Evolutionary conservation across 1,140 invertebrate species (phyloP).

Genomic region (Drosophila nikananu): DNA sequence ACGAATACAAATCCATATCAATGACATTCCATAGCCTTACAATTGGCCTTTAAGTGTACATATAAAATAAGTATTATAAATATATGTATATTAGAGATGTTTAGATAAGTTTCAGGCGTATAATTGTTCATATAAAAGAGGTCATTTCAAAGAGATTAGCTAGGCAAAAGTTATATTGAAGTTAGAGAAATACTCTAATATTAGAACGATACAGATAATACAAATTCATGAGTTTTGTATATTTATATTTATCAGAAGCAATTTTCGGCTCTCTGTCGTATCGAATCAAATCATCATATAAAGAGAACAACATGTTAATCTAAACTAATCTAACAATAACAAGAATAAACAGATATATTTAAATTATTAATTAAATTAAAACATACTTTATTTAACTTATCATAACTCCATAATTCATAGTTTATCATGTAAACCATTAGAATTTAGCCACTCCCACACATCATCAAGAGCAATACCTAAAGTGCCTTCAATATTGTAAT

Average conservation of each 20-base stretch:
- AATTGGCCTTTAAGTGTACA: constrained; percentile 54
- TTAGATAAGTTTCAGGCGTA: background rate
- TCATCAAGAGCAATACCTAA: constrained; percentile 48
- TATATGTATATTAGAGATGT: constrained; percentile 15
- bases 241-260: background rate
- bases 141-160: constrained; percentile 17
- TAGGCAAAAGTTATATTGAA: background rate
- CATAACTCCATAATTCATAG: background rate
- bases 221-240: background rate
- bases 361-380: constrained; percentile 6
- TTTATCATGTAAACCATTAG: constrained; percentile 11
- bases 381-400: constrained; percentile 5
- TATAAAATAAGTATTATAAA: constrained; percentile 20
- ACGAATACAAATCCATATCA: constrained; percentile 85
- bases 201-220: background rate
- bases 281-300: constrained; percentile 2
- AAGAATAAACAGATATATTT: constrained; percentile 7
- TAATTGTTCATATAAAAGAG: constrained; percentile 7
- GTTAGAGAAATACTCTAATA: background rate
- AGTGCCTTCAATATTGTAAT: constrained; percentile 50
- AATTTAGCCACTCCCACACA: constrained; percentile 25
- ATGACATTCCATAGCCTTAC: constrained; percentile 75
- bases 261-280: background rate
- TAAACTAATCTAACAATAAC: background rate
- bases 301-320: background rate